Percentiles rank a stretch among this genome's conserved stretches.
These are phyloP conservation scores for Mesocentrotus franciscanus DNA, from an alignment of 53 echinoderm and acorn worm species.

Conservation along the genomic window DNA sequence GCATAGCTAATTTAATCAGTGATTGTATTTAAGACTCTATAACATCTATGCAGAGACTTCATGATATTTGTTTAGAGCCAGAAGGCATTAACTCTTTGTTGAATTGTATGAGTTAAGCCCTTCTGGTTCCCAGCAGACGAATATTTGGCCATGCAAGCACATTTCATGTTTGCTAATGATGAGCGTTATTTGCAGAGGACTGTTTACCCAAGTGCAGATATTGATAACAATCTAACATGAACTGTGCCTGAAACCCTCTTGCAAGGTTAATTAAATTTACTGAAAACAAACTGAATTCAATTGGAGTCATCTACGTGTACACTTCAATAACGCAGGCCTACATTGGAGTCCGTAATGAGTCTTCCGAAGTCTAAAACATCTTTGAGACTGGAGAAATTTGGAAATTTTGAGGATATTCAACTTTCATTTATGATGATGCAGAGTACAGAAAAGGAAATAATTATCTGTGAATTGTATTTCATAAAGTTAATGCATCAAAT, in stretches of 20 bases:
- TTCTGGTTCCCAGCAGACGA: not conserved
- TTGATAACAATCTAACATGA: not conserved
- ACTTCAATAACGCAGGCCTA: not conserved
- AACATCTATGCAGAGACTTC: not conserved
- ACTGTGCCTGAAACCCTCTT: not conserved
- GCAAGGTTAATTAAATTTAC: slow-evolving; percentile 24
- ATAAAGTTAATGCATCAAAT: not conserved
- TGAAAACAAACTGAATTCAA: slow-evolving; percentile 5
- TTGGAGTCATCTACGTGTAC: not conserved
- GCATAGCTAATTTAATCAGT: not conserved
- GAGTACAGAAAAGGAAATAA: not conserved
- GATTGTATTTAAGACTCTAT: not conserved
- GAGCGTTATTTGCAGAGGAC: not conserved
- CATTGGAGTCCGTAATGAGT: not conserved
- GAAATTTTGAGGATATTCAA: not conserved
- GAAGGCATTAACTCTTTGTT: not conserved
- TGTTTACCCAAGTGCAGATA: slow-evolving; percentile 2
- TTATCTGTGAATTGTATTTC: not conserved
- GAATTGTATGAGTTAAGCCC: not conserved
- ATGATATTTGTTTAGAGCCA: not conserved
- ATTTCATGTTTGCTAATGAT: slow-evolving; percentile 42
- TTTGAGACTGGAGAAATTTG: not conserved
- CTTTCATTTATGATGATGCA: no score
- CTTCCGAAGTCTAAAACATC: not conserved
- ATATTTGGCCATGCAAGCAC: slow-evolving; percentile 33